These are phyloP conservation scores for Seriola quinqueradiata DNA, from an alignment of 2,113 vertebrate genomes.

Conservation along the genomic window DNA sequence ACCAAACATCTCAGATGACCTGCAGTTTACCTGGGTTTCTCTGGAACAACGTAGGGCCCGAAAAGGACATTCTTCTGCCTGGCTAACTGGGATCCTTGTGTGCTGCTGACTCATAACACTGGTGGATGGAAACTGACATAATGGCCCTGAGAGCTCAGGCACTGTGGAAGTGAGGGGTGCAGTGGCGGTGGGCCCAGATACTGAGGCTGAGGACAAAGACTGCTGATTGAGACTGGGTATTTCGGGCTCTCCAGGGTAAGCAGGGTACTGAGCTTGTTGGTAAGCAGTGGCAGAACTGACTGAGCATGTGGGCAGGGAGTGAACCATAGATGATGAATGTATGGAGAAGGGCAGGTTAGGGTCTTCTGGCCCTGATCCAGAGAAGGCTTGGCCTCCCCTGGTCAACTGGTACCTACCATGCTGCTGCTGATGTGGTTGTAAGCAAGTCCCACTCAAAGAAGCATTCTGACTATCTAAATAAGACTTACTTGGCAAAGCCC, in stretches of 20 bases:
- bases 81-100: slow-evolving; percentile 78
- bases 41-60: slow-evolving; percentile 88
- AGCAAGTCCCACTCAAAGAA: slow-evolving; percentile 75
- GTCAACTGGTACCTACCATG: slow-evolving; percentile 81
- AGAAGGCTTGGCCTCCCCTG: slow-evolving; percentile 86
- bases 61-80: slow-evolving; percentile 89
- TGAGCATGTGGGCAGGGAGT: slow-evolving; percentile 90
- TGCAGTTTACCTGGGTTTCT: slow-evolving; percentile 90
- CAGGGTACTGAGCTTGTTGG: slow-evolving; percentile 90
- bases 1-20: slow-evolving; percentile 90
- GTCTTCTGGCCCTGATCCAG: slow-evolving; percentile 82
- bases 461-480: slow-evolving; percentile 87
- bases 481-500: slow-evolving; percentile 85
- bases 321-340: slow-evolving; percentile 82
- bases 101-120: slow-evolving; percentile 85
- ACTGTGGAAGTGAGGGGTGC: slow-evolving; percentile 73
- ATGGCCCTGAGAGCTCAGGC: slow-evolving; percentile 88
- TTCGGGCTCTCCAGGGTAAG: slow-evolving; percentile 90
- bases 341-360: slow-evolving; percentile 86
- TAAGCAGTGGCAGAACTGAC: slow-evolving; percentile 84
- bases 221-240: slow-evolving; percentile 86
- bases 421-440: slow-evolving; percentile 84
- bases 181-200: slow-evolving; percentile 84
- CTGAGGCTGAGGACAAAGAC: slow-evolving; percentile 85
- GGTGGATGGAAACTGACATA: slow-evolving; percentile 89